Evolutionary conservation across 2,797 vertebrate species (phyloP), one percentile per base, ranked within the genome.

Genomic region (Eulemur albifrons): DNA sequence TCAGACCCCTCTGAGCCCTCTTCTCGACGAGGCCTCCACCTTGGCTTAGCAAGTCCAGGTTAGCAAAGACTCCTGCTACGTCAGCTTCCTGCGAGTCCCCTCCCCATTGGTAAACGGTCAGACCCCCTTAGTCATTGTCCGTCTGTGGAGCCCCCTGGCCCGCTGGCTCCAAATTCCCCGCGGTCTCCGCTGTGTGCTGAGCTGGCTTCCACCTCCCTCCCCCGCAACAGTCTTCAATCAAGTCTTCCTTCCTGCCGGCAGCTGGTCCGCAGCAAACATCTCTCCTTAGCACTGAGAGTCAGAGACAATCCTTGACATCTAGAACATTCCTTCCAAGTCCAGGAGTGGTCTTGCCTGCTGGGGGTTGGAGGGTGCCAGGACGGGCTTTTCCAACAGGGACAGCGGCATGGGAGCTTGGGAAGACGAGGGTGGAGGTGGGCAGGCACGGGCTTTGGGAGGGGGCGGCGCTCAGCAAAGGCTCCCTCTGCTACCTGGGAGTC

Each of bases 391-490:
- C 11, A 21, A 14, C 0, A 1, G 0, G 5, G 11, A 10, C 3
- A 1, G 35, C 2, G 1, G 25, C 21, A 2, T 10, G 7, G 25
- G n/a, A 9, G 38, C 40, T 21, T 0, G 4, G 48, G 14, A 70
- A 40, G 20, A 52, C 1, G 45, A 20, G 20, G 21, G 25, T 3
- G 25, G 21, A 12, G 23, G 30, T 70, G 21, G 15, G 8, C 3
- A 8, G 5, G 38, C 54, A 0, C 0, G 0, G 50, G 48, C 0
- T 32, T 0, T 11, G 8, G n/a, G 38, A 10, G 11, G 54, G 77
- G 4, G 4, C 4, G 3, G 25, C 0, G 0, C 38, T 43, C 15
- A 1, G 23, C 6, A 6, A 12, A 38, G 52, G n/a, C 15, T 38
- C 27, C 52, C 18, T 27, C 38, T 2, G 12, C 45, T 7, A 2